Conservation (phyloP, 1,140 invertebrate species). For the Acromyrmex charruanus region DNA sequence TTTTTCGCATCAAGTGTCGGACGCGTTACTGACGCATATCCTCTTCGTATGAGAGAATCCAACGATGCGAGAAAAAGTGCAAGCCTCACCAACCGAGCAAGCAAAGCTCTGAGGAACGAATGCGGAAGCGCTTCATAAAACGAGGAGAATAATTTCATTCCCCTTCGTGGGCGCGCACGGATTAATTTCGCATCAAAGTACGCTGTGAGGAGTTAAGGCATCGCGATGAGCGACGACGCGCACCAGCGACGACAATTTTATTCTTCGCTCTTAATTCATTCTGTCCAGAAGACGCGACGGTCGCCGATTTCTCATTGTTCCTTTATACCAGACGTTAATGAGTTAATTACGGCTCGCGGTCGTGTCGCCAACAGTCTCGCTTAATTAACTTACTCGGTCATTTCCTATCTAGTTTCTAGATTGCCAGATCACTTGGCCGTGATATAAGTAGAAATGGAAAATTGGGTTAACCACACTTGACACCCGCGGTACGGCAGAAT, state of each 20-base stretch:
- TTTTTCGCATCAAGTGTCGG: conserved; percentile 2
- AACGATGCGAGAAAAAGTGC: conserved; percentile 13
- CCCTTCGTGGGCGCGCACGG: neutral
- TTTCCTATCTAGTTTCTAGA: conserved; percentile 32
- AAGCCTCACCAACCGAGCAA: neutral
- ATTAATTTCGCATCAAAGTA: conserved; percentile 36
- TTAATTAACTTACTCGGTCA: conserved; percentile 42
- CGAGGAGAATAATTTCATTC: conserved; percentile 61
- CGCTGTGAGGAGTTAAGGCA: neutral
- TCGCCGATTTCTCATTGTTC: conserved; percentile 28
- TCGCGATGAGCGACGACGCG: conserved; percentile 25
- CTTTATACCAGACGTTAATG: conserved; percentile 41
- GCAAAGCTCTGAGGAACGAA: neutral
- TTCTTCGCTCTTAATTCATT: conserved; percentile 34
- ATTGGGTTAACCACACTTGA: conserved; percentile 41
- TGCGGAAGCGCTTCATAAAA: conserved; percentile 39
- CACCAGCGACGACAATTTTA: conserved; percentile 28
- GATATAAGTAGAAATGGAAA: conserved; percentile 56
- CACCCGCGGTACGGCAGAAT: conserved; percentile 1
- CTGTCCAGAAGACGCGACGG: conserved; percentile 12
- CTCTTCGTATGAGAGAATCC: conserved; percentile 27
- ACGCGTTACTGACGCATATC: conserved; percentile 35
- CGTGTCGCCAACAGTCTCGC: conserved; percentile 9
- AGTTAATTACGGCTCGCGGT: conserved; percentile 45
- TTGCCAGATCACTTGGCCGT: neutral